Conservation (phyloP, 1,140 invertebrate species). For the Himalopsyche phryganea region DNA sequence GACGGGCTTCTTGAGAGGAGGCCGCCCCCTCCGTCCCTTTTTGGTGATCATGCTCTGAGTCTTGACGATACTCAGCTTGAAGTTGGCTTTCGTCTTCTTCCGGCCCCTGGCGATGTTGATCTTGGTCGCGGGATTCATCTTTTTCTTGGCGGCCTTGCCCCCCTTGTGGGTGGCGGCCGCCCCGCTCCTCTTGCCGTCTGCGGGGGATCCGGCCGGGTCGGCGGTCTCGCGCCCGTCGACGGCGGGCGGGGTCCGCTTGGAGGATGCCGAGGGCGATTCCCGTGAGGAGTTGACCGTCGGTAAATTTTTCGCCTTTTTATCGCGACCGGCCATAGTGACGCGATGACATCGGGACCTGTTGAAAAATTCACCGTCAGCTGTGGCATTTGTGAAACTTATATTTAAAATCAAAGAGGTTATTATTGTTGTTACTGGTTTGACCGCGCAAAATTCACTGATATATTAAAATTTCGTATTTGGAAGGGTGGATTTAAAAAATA, state of each 20-base stretch:
- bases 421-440: too few species aligned
- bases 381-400: too few species aligned
- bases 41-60: constrained; percentile 7
- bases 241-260: not conserved
- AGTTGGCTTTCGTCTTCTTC: constrained; percentile 26
- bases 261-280: constrained; percentile 15
- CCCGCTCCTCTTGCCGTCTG: not conserved
- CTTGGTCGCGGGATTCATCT: constrained; percentile 13
- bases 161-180: not conserved
- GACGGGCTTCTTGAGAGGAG: constrained; percentile 9
- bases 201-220: not conserved
- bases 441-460: too few species aligned
- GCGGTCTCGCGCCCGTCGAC: constrained; percentile 1
- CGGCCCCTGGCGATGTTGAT: constrained; percentile 15
- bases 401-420: too few species aligned
- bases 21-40: constrained; percentile 6
- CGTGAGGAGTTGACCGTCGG: constrained; percentile 7
- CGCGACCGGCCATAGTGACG: constrained; percentile 29
- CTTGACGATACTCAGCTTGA: constrained; percentile 27
- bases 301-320: constrained; percentile 26
- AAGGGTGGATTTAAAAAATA: too few species aligned
- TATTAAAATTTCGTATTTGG: too few species aligned
- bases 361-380: not conserved
- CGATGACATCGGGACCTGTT: constrained; percentile 20
- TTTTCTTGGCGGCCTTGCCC: constrained; percentile 4